phyloP scores from a whole-genome alignment of 2,113 vertebrate species.

The Ptilorrhoa leucosticta region DNA sequence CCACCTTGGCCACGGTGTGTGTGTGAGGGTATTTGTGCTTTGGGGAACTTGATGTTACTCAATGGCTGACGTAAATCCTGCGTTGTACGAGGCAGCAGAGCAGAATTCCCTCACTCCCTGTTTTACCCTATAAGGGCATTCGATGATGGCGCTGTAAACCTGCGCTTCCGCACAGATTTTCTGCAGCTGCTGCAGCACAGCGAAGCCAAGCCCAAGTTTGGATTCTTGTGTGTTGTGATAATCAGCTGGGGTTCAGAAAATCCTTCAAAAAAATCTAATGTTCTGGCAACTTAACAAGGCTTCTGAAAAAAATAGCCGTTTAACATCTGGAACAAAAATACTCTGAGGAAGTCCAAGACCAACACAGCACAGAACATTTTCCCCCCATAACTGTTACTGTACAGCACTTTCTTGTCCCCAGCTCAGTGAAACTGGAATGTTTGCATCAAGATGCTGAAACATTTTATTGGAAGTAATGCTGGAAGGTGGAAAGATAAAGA shows the following conservation, averaged over 20 bases:
- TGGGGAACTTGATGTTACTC: not conserved
- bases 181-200: constrained; percentile 69
- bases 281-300: constrained; percentile 70
- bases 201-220: constrained; percentile 59
- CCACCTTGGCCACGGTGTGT: not conserved
- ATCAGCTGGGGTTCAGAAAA: constrained; percentile 76
- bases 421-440: constrained; percentile 32
- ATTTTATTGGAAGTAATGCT: constrained; percentile 33
- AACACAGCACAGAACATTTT: constrained; percentile 66
- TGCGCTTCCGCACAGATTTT: constrained; percentile 62
- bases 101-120: constrained; percentile 28
- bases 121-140: constrained; percentile 73
- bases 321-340: constrained; percentile 77
- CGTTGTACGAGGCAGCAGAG: not conserved
- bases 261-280: constrained; percentile 61
- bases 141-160: constrained; percentile 24
- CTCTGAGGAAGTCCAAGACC: constrained; percentile 66
- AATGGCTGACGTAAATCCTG: not conserved
- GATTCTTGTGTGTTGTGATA: constrained; percentile 76
- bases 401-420: constrained; percentile 58
- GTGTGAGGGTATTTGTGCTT: not conserved
- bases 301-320: constrained; percentile 77
- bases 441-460: constrained; percentile 46
- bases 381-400: constrained; percentile 55
- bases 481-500: constrained; percentile 38